A percentile compares a stretch with the other conserved stretches of the same genome.
Conservation (phyloP, 1,140 invertebrate genomes). For the Micrasema longulum region DNA sequence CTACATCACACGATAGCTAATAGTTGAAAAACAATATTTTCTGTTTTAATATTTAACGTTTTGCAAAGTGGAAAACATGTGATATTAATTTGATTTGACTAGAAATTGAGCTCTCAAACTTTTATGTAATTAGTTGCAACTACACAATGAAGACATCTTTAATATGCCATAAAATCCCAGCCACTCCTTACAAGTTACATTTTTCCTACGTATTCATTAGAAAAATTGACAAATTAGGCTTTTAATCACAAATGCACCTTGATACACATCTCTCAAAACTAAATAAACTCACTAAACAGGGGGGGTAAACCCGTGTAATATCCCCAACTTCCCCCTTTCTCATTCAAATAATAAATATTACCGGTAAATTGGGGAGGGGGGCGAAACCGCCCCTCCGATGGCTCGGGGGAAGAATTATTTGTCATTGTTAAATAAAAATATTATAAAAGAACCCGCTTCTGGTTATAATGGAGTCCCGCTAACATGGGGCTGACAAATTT, state of each 20-base stretch:
- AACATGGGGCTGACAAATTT: conserved; percentile 35
- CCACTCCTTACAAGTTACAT: neutral
- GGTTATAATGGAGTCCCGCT: conserved; percentile 11
- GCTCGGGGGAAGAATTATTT: conserved; percentile 32
- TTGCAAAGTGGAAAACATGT: too few species aligned
- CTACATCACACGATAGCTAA: too few species aligned
- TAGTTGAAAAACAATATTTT: too few species aligned
- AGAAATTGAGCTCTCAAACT: neutral
- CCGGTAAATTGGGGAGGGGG: neutral
- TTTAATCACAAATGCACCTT: conserved; percentile 6
- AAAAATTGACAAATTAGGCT: conserved; percentile 1
- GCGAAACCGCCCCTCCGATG: conserved; percentile 32
- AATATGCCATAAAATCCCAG: neutral
- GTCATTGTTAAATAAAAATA: conserved; percentile 44
- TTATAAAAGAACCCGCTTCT: conserved; percentile 14
- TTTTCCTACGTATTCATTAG: neutral
- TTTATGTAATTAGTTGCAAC: neutral
- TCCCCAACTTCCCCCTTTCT: neutral
- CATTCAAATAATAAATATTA: neutral
- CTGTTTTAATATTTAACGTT: too few species aligned
- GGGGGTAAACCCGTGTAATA: conserved; percentile 34
- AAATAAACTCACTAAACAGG: conserved; percentile 32
- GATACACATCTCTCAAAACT: conserved; percentile 1
- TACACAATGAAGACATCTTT: neutral
- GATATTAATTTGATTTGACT: neutral